Percentiles rank a stretch among this genome's conserved stretches.
These are phyloP conservation scores for Trichonephila clavata DNA, from an alignment of 1,140 invertebrate genomes.

Conservation along the genomic window DNA sequence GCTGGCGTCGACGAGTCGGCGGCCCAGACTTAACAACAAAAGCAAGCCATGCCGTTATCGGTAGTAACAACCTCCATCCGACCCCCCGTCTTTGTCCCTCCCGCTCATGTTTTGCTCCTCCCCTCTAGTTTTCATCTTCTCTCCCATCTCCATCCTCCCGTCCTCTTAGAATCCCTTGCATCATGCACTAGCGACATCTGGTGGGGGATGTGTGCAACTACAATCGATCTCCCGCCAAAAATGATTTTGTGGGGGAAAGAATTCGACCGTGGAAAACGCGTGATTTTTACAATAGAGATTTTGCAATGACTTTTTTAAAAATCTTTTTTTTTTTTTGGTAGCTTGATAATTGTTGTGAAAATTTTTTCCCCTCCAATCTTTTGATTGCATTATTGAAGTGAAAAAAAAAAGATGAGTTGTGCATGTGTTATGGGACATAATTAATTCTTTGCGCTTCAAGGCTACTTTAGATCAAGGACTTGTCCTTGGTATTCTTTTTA, in stretches of 20 bases:
- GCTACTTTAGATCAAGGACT: too few relatives aligned
- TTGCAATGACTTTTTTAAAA: too few relatives aligned
- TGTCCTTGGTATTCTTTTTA: too few relatives aligned
- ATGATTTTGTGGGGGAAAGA: not conserved
- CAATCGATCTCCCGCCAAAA: conserved; percentile 16
- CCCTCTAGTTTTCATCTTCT: conserved; percentile 17
- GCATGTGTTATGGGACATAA: too few relatives aligned
- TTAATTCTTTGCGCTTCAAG: too few relatives aligned
- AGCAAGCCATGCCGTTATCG: conserved; percentile 65
- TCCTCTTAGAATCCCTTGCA: not conserved
- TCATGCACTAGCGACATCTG: conserved; percentile 21
- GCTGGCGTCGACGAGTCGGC: conserved; percentile 52
- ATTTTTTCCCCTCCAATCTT: too few relatives aligned
- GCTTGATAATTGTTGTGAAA: too few relatives aligned
- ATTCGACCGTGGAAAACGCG: too few relatives aligned
- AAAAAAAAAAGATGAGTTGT: too few relatives aligned
- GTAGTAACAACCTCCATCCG: not conserved
- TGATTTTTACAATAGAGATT: too few relatives aligned
- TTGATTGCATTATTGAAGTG: too few relatives aligned
- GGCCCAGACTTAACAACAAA: conserved; percentile 64
- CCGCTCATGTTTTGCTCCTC: not conserved
- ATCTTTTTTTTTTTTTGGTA: too few relatives aligned
- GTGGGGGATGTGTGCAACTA: not conserved
- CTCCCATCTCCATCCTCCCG: conserved; percentile 20
- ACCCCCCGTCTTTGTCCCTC: conserved; percentile 6